Base-by-base conservation (phyloP, 2,797 vertebrate genomes). In the Falco concolor region DNA sequence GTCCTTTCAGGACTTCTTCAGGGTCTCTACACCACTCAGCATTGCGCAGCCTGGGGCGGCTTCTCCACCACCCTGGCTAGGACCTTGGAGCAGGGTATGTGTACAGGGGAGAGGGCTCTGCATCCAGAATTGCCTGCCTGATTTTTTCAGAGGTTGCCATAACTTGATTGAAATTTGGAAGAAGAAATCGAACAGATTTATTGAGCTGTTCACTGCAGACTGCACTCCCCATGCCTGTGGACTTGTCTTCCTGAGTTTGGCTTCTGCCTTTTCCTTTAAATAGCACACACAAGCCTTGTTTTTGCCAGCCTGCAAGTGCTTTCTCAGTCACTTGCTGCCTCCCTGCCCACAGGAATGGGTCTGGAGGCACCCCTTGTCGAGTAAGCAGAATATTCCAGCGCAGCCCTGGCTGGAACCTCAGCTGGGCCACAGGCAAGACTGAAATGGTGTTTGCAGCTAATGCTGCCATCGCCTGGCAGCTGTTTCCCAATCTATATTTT, bases 391-490 rank as follows among this genome's bases (percentile, higher is more conserved):
- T 87, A 27, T 77, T 79, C 76, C 69, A 86, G 73, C 24, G 3
- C 36, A 54, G 87, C 54, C 23, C n/a, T 47, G 68, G 36, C 70
- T 72, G 42, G 52, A 67, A 32, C 32, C 56, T 69, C 22, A 34
- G 68, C 25, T 67, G 56, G 45, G 67, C 34, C 21, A 13, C 49
- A 22, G 63, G 38, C 32, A 16, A 10, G 69, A 9, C 56, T n/a
- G 50, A 38, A 63, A 40, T 44, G 28, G 4, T 19, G 14, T 53
- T 91, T 75, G 52, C 67, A 84, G 91, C 19, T 2, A 60, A 89
- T 83, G 93, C 94, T 97, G 96, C 97, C 96, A 87, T 72, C 92
- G 0, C 18, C 90, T 86, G 97, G 95, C 84, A 73, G 52, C 47
- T 69, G 38, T 36, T n/a, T 61, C 25, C 54, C 27, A 3, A 7